Conservation (phyloP, 2,888 invertebrate species). For the Aphidoletes aphidimyza region DNA sequence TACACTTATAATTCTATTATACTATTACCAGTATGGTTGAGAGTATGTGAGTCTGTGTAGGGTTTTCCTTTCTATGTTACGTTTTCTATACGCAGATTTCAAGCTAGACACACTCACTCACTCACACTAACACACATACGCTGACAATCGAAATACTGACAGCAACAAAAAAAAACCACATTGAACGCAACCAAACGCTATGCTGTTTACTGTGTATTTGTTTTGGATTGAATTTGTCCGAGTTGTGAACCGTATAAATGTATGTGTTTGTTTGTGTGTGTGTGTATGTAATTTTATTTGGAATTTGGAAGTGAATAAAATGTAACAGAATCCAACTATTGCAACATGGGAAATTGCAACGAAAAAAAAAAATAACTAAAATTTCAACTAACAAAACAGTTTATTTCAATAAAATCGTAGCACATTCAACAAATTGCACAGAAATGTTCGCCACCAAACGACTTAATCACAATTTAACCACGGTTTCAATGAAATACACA, state of each 20-base stretch:
- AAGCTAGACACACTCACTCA: background rate
- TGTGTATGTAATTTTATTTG: constrained; percentile 23
- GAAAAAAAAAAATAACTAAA: background rate
- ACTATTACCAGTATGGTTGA: background rate
- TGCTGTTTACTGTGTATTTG: background rate
- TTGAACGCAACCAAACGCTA: background rate
- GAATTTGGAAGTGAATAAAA: constrained; percentile 30
- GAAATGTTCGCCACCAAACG: background rate
- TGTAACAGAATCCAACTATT: background rate
- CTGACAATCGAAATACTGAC: background rate
- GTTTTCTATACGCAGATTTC: background rate
- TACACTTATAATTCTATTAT: constrained; percentile 20
- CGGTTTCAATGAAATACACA: background rate
- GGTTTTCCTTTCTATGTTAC: constrained; percentile 18
- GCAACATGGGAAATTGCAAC: background rate
- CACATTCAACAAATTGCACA: background rate
- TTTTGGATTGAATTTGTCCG: background rate
- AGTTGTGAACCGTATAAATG: background rate
- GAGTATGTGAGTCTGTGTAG: background rate
- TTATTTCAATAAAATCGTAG: background rate
- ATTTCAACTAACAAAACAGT: too few species aligned
- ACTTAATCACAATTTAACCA: background rate
- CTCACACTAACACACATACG: background rate
- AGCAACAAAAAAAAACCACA: constrained; percentile 24
- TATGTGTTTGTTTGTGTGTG: background rate